A percentile compares a stretch with the other conserved stretches of the same genome.
Evolutionary conservation across 2,888 invertebrate species (phyloP).

Genomic region (Noctua janthina): DNA sequence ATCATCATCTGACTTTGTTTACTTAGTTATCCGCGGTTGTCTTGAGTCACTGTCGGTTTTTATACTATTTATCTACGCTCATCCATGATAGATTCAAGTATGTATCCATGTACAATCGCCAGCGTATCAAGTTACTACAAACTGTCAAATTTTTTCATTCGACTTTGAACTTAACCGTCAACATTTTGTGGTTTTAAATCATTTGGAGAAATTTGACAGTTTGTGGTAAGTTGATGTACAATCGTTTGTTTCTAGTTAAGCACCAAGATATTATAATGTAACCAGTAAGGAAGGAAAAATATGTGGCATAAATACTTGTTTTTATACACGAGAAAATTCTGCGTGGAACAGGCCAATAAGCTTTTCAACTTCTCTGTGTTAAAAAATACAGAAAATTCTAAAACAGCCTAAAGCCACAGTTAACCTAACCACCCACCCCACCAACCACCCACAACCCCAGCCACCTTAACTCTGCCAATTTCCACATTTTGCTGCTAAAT

Average conservation of each 20-base stretch:
- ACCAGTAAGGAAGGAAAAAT: not conserved
- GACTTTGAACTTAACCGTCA: too few relatives aligned
- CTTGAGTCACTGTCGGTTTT: not conserved
- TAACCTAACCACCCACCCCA: too few relatives aligned
- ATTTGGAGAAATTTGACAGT: too few relatives aligned
- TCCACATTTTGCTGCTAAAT: not conserved
- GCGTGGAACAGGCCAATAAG: not conserved
- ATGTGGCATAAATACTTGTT: not conserved
- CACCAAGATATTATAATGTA: not conserved
- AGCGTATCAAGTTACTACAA: too few relatives aligned
- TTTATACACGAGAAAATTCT: not conserved
- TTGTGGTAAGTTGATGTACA: too few relatives aligned
- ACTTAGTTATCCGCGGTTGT: not conserved
- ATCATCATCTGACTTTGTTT: constrained; percentile 21
- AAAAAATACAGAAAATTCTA: not conserved
- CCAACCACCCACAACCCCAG: too few relatives aligned
- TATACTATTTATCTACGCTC: not conserved
- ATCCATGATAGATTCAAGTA: not conserved
- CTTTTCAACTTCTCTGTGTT: not conserved
- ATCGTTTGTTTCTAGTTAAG: not conserved
- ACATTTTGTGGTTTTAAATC: too few relatives aligned
- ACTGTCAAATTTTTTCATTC: too few relatives aligned
- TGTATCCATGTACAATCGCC: too few relatives aligned
- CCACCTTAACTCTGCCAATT: not conserved
- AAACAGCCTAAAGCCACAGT: too few relatives aligned